Base-by-base conservation (phyloP, 2,113 vertebrate species). In the Pterocles gutturalis region DNA sequence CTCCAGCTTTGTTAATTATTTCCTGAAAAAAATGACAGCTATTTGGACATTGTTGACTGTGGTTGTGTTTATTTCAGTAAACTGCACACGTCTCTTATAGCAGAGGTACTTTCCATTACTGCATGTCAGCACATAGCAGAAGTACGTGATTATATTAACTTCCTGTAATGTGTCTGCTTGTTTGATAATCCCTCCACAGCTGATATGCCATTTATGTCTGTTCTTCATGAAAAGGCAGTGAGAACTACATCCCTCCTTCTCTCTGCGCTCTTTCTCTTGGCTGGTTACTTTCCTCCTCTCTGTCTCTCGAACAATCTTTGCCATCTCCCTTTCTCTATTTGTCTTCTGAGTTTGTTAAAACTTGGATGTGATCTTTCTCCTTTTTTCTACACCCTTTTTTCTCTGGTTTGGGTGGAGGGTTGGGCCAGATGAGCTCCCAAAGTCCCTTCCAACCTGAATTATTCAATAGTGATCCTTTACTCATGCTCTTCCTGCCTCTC, bases 1-100 rank as follows among this genome's bases (percentile, higher is more conserved):
- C 53, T 95, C 46, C 88, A 89, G 94, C 87, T 78, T 96, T 75
- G 81, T 76, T 97, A 93, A 96, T 97, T 95, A 93, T 86, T 97
- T 92, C 15, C 78, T 77, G 90, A 51, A 12, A 51, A 58, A 58
- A 66, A 33, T 93, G 81, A 89, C 92, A 93, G 67, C 83, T 91
- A 1, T 65, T 90, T 96, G 89, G 81, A 55, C 43, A 2, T 17
- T 21, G 29, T 10, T 83, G 78, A 2, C 69, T 81, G 29, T 75
- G 83, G 24, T 34, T 87, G 65, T 51, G 61, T 80, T 75, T 62
- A 26, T 54, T 77, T 76, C 1, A 6, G 66, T 53, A 28, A 94
- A 31, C 22, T 71, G 60, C 75, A 45, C 24, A 7, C 0, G 0
- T 78, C 36, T 89, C 41, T 45, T 19, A 10, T 0, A 61, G 46